Base-by-base conservation (phyloP, 1,140 invertebrate genomes). In the Bradynema listronoti region DNA sequence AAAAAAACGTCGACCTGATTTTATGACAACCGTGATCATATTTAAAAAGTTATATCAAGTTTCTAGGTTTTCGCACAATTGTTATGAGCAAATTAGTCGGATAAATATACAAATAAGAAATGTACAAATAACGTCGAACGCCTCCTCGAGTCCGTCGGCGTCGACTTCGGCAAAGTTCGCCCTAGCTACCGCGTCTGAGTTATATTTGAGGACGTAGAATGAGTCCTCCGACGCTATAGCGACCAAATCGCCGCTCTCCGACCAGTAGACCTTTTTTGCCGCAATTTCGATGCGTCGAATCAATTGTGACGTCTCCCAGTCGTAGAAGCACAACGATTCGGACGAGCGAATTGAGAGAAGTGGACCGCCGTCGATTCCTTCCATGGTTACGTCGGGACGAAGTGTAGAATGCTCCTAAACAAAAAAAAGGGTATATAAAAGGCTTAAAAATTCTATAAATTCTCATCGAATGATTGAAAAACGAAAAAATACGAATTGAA, bases 101-200 rank as follows among this genome's bases (percentile, higher is more conserved):
- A n/a, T n/a, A n/a, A n/a, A n/a, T n/a, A n/a, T n/a, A n/a, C n/a
- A n/a, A n/a, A 33, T 4, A 32, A 27, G 29, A 4, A 32, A 51
- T 61, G 11, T 27, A 75, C 71, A 72, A 60, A 76, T 59, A 24
- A 93, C 91, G 81, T 95, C 90, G 80, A 98, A 97, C 0, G 93
- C 91, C 73, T 91, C 87, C 79, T 98, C 93, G 47, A 96, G 87
- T 1, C 91, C 91, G 80, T 98, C 94, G 75, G 95, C 91, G 2
- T 87, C 86, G 11, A 89, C 78, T 9, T 84, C 83, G 65, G 86
- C 84, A 57, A 86, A 86, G 41, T 84, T 85, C 0, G 88, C 86
- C 64, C 83, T 84, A 4, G 85, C 83, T 11, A 94, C 86, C 1
- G 86, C 80, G 43, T 80, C 80, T 22, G 77, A 33, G 69, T 89